A percentile compares a stretch with the other conserved stretches of the same genome.
Evolutionary conservation across 2,888 invertebrate genomes (phyloP).

Genomic region (Andrena fulva): DNA sequence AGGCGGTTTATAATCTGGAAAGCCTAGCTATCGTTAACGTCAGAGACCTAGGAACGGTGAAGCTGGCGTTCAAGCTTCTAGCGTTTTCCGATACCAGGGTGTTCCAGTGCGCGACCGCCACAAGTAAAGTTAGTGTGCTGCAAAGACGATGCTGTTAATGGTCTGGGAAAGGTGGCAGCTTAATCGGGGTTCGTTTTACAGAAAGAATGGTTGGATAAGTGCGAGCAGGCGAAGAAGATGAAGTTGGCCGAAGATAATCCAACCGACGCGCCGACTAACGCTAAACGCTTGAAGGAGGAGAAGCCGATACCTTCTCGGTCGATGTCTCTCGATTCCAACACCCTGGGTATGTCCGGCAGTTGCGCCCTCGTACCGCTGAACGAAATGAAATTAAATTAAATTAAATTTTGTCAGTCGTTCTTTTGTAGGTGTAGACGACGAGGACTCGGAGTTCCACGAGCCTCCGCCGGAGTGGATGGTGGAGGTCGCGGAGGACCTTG

Average conservation of each 20-base stretch:
- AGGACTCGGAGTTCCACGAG: constrained; percentile 75
- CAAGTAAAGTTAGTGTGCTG: constrained; percentile 86
- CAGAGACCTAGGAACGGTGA: constrained; percentile 94
- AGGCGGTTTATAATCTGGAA: constrained; percentile 93
- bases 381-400: constrained; percentile 12
- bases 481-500: constrained; percentile 96
- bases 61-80: constrained; percentile 96
- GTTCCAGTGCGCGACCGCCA: constrained; percentile 94
- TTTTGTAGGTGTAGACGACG: constrained; percentile 73
- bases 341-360: constrained; percentile 68
- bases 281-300: constrained; percentile 81
- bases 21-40: constrained; percentile 98
- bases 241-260: constrained; percentile 88
- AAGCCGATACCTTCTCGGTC: constrained; percentile 83
- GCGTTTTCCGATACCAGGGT: constrained; percentile 97
- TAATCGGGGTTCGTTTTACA: constrained; percentile 81
- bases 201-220: constrained; percentile 97
- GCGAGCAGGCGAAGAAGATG: constrained; percentile 95
- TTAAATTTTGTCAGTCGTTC: constrained; percentile 33
- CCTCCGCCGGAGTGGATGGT: constrained; percentile 93
- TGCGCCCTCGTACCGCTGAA: not conserved
- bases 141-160: not conserved
- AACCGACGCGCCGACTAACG: constrained; percentile 71
- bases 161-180: not conserved
- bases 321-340: constrained; percentile 80